These are phyloP conservation scores for Pogonocichla stellata DNA, from an alignment of 2,113 vertebrate genomes.

Conservation along the genomic window DNA sequence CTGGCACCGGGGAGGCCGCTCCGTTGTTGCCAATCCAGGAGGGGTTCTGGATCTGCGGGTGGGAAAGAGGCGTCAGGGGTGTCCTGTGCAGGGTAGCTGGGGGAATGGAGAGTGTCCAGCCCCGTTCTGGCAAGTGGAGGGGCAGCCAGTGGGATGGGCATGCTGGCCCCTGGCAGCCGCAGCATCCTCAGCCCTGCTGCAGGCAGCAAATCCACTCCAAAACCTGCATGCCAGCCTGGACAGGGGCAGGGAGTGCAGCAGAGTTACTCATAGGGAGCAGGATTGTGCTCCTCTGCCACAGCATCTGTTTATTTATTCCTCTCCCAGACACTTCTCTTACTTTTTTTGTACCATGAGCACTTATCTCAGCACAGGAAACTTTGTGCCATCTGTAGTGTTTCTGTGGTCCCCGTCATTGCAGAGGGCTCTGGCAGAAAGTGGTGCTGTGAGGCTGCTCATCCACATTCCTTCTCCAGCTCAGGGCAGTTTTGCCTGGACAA, in stretches of 20 bases:
- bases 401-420: not conserved
- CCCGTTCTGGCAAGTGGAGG: not conserved
- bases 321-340: not conserved
- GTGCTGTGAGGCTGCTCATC: not conserved
- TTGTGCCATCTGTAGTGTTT: not conserved
- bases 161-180: not conserved
- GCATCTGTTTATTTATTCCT: not conserved
- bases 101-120: too few relatives aligned
- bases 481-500: not conserved
- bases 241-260: not conserved
- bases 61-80: not conserved
- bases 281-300: not conserved
- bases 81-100: fast-evolving
- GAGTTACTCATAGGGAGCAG: not conserved
- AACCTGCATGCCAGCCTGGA: not conserved
- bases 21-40: slow-evolving; percentile 92
- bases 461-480: not conserved
- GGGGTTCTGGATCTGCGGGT: slow-evolving; percentile 92
- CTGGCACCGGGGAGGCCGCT: slow-evolving; percentile 88
- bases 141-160: fast-evolving
- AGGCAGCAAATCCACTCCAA: not conserved
- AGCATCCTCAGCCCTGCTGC: not conserved
- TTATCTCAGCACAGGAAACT: not conserved
- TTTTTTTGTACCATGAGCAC: not conserved
- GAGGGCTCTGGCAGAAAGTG: not conserved